Evolutionary conservation across 2,888 invertebrate species (phyloP).

Genomic region (Trissonchulus sp.): DNA sequence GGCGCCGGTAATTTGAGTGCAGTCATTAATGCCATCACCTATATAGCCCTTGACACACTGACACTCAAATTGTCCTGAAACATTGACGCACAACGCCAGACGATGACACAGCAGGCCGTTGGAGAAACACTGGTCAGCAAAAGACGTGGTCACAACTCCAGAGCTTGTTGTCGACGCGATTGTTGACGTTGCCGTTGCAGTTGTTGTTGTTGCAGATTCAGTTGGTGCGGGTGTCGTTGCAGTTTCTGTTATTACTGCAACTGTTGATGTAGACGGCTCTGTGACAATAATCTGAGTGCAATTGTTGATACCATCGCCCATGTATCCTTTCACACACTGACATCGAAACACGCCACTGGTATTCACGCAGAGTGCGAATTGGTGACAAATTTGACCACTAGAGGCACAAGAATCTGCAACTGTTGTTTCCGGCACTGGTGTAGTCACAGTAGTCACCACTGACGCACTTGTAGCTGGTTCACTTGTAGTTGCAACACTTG

Average conservation of each 20-base stretch:
- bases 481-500: neutral
- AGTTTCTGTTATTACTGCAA: too few relatives aligned
- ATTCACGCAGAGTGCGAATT: neutral
- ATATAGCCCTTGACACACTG: neutral
- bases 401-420: neutral
- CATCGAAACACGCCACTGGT: neutral
- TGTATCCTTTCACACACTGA: neutral
- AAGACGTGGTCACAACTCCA: too few relatives aligned
- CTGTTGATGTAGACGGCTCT: too few relatives aligned
- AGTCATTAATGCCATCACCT: neutral
- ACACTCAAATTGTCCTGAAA: neutral
- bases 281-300: neutral
- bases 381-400: neutral
- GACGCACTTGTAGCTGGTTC: neutral
- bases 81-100: too few relatives aligned
- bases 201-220: too few relatives aligned
- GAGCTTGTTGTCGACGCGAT: too few relatives aligned
- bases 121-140: too few relatives aligned
- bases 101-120: too few relatives aligned
- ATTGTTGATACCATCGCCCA: conserved; percentile 6
- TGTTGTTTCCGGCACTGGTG: neutral
- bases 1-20: too few relatives aligned
- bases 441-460: neutral
- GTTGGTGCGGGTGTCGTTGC: too few relatives aligned
- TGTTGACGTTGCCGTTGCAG: too few relatives aligned